Evolutionary conservation across 2,113 vertebrate genomes (phyloP), one percentile per base, ranked within the genome.

Genomic region (Phocoena phocoena): DNA sequence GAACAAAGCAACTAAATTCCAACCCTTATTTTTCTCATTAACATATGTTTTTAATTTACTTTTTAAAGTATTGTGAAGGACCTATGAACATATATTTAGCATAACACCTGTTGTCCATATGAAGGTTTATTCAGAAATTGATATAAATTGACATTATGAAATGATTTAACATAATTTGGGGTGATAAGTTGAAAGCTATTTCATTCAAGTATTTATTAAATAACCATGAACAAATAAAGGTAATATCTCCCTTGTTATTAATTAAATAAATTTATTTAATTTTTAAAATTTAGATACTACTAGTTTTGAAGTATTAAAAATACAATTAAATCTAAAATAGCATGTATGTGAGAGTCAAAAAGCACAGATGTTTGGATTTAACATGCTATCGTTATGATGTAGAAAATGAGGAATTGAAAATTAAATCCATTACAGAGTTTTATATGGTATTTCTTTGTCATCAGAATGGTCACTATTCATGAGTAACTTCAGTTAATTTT

Each of bases 321-420:
- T 65, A 0, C 8, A 86, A 17, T 77, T 71, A 58, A 58, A 50
- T 79, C 13, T 91, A 81, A 82, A 84, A 81, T 81, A 84, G 0
- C 4, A 82, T 18, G 1, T 47, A 60, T 6, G 18, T 68, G 14
- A 62, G 68, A 74, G 0, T 71, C 38, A 38, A 62, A 20, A 73
- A 67, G 1, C 41, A 47, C 4, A 84, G 26, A 77, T 47, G 8
- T 77, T 70, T 95, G 21, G 4, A 94, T 44, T 63, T 80, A 76
- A 23, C 9, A 84, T 33, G 6, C 18, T 96, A n/a, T 47, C 41
- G 7, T 47, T 41, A 55, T 15, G 15, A 5, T 71, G 25, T 65
- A 65, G 63, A 96, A 90, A 81, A 55, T 53, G 23, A 76, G 11
- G 83, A 90, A 73, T n/a, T 87, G 18, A 85, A 89, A 92, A 53